Conservation (phyloP, 2,113 vertebrate genomes). For the Albula goreensis region DNA sequence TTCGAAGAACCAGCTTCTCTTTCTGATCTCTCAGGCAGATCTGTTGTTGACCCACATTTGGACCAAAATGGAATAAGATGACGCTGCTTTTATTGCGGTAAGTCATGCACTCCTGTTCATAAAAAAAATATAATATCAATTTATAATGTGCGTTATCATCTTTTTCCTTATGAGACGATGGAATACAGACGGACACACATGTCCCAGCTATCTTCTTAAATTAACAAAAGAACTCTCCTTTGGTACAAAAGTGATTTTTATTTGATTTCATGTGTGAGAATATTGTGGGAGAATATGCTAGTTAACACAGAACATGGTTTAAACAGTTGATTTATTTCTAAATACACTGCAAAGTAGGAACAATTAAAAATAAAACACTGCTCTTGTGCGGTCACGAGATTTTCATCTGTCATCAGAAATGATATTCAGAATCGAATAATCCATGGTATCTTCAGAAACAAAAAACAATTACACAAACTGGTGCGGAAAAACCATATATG, state of each 20-base stretch:
- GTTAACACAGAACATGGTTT: conserved; percentile 75
- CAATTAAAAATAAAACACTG: not conserved
- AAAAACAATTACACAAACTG: not conserved
- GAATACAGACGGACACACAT: too few relatives aligned
- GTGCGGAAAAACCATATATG: not conserved
- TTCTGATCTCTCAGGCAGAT: conserved; percentile 22
- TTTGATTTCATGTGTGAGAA: conserved; percentile 83
- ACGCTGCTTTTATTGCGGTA: conserved; percentile 26
- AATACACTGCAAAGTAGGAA: conserved; percentile 55
- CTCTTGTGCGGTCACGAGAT: not conserved
- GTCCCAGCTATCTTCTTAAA: too few relatives aligned
- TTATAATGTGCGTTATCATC: too few relatives aligned
- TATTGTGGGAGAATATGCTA: conserved; percentile 86
- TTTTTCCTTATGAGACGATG: too few relatives aligned
- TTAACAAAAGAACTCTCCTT: conserved; percentile 6
- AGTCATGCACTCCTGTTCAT: not conserved
- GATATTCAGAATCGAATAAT: not conserved
- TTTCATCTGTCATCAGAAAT: not conserved
- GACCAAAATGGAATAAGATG: not conserved
- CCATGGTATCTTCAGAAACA: too few relatives aligned
- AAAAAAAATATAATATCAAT: too few relatives aligned
- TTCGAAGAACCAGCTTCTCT: conserved; percentile 23
- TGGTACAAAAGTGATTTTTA: conserved; percentile 54
- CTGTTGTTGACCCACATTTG: not conserved
- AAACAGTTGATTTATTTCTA: conserved; percentile 61